A percentile compares a stretch with the other conserved stretches of the same genome.
phyloP scores from a whole-genome alignment of 2,113 vertebrate species.

The Panthera uncia region DNA sequence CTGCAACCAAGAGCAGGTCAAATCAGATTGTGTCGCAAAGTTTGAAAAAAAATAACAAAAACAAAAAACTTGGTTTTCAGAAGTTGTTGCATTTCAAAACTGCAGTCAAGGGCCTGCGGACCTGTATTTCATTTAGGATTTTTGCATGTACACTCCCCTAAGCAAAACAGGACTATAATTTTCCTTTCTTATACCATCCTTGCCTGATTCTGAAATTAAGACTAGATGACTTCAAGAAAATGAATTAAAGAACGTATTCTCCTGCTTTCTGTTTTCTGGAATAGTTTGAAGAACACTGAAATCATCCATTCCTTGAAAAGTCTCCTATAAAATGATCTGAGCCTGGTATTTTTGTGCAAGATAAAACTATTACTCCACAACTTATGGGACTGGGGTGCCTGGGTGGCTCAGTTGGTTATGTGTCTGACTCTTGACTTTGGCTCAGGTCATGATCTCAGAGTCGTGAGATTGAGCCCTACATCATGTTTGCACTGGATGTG shows the following conservation, averaged over 20 bases:
- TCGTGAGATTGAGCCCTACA: too few species aligned
- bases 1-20: background rate
- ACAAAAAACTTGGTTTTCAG: background rate
- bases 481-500: too few species aligned
- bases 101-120: background rate
- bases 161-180: background rate
- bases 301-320: background rate
- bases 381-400: background rate
- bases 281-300: background rate
- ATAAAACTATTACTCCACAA: background rate
- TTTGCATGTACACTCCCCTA: background rate
- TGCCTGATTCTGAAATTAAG: constrained; percentile 15
- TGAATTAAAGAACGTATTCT: background rate
- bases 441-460: too few species aligned
- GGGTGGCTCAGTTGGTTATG: too few species aligned
- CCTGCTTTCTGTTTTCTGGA: background rate
- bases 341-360: background rate
- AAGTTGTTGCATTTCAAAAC: background rate
- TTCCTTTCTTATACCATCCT: constrained; percentile 26
- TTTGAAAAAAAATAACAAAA: background rate
- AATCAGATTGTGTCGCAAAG: background rate
- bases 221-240: background rate
- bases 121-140: background rate
- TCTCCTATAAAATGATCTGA: background rate
- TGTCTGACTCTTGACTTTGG: too few species aligned